Conservation (phyloP, 2,113 vertebrate species). For the Lagopus muta region DNA sequence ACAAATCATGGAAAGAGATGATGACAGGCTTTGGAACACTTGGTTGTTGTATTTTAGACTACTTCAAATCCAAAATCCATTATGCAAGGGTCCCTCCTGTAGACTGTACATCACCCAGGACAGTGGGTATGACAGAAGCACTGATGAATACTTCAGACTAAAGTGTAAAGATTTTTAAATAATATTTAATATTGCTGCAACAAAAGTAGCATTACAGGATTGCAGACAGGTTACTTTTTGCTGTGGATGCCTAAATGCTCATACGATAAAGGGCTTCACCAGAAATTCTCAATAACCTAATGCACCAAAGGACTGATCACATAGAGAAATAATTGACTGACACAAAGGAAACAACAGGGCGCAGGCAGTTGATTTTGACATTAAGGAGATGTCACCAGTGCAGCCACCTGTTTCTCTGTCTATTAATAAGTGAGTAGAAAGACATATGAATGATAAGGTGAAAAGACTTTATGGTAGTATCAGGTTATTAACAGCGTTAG, state of each 20-base stretch:
- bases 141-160: background rate
- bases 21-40: background rate
- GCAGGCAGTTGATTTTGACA: background rate
- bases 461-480: background rate
- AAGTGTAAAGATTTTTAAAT: background rate
- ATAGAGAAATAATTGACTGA: background rate
- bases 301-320: background rate
- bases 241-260: background rate
- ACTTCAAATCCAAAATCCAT: background rate
- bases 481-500: background rate
- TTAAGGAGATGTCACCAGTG: background rate
- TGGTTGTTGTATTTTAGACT: background rate
- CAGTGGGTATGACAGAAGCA: background rate
- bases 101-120: background rate
- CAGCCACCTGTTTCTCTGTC: background rate
- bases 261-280: background rate
- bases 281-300: background rate
- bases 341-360: background rate
- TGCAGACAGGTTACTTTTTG: background rate
- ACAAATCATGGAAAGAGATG: background rate
- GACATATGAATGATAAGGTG: background rate
- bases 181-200: background rate
- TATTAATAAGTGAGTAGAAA: background rate
- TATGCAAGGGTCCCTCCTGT: background rate
- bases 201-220: background rate